These are phyloP conservation scores for Dendrolimus pini DNA, from an alignment of 2,888 invertebrate genomes.

Conservation along the genomic window DNA sequence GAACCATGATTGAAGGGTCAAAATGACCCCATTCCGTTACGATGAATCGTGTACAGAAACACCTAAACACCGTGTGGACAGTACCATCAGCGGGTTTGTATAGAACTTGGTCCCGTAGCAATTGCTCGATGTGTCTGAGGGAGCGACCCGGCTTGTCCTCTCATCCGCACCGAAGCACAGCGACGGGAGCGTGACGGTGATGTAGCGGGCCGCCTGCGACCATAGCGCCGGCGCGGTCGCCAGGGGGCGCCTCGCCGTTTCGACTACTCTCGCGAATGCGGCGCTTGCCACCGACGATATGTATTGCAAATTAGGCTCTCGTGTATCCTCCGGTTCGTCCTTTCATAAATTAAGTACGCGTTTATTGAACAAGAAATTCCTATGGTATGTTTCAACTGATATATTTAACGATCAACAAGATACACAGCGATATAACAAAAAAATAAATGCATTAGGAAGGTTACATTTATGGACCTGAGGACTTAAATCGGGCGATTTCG, in stretches of 20 bases:
- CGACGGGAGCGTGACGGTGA: conserved; percentile 38
- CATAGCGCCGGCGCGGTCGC: conserved; percentile 23
- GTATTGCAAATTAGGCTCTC: conserved; percentile 22
- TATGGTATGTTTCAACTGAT: too few relatives aligned
- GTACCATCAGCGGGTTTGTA: conserved; percentile 62
- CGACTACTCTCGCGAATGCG: conserved; percentile 27
- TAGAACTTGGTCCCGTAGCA: conserved; percentile 52
- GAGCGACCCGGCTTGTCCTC: conserved; percentile 42
- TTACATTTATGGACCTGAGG: too few relatives aligned
- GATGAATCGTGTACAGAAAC: too few relatives aligned
- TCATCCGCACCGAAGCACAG: conserved; percentile 49
- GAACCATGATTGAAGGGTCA: background rate
- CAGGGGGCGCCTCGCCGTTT: conserved; percentile 33
- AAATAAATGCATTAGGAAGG: too few relatives aligned
- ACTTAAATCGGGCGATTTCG: too few relatives aligned
- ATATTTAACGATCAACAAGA: too few relatives aligned
- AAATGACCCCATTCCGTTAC: background rate
- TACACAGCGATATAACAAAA: too few relatives aligned
- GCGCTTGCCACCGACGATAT: conserved; percentile 47
- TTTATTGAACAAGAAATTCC: background rate
- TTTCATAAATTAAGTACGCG: conserved; percentile 15
- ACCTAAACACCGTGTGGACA: conserved; percentile 26
- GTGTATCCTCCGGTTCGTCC: conserved; percentile 48
- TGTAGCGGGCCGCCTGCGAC: conserved; percentile 29
- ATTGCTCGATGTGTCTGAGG: conserved; percentile 47